Base-by-base conservation (phyloP, 2,113 vertebrate genomes). In the Telmatochromis brichardi region DNA sequence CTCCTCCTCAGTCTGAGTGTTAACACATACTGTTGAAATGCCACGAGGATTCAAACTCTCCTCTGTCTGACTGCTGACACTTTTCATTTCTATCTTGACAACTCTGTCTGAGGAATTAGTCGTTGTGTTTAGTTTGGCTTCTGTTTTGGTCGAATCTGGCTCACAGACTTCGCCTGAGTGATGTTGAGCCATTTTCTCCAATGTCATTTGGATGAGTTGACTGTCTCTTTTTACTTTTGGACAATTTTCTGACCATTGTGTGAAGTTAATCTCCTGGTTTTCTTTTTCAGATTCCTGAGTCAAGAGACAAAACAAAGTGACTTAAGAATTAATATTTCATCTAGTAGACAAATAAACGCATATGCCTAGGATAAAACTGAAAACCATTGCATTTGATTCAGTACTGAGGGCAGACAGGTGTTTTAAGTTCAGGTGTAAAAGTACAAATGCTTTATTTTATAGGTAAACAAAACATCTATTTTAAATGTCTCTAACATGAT, bases 31-130 rank as follows among this genome's bases (percentile, higher is more conserved):
- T 31, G 51, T 5, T n/a, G 82, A 60, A 65, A 9, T 26, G 19
- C 17, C 15, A 23, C 1, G 5, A 58, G 33, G 51, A 71, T 9
- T 47, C 10, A 84, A 40, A 33, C 33, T 31, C 10, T 90, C 86
- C 40, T 96, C 95, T 1, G 96, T 97, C 90, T 96, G 96, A 92
- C 94, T 95, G 92, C 86, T 86, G 33, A 90, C 89, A 47, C 81
- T 93, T 84, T 51, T 94, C 47, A 86, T 79, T n/a, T 90, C 85
- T 10, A 37, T 80, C 37, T 40, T 78, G 11, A 45, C 26, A 17
- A 26, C 21, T 21, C 23, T 60, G 14, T 55, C 80, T 26, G 37
- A 47, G 10, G 17, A 80, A 11, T 50, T 55, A 12, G 4, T 17
- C 37, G 3, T 17, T 42, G 35, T 7, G 37, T 83, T 54, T 37